phyloP scores from a whole-genome alignment of 1,140 invertebrate species.

The Lycorma delicatula region DNA sequence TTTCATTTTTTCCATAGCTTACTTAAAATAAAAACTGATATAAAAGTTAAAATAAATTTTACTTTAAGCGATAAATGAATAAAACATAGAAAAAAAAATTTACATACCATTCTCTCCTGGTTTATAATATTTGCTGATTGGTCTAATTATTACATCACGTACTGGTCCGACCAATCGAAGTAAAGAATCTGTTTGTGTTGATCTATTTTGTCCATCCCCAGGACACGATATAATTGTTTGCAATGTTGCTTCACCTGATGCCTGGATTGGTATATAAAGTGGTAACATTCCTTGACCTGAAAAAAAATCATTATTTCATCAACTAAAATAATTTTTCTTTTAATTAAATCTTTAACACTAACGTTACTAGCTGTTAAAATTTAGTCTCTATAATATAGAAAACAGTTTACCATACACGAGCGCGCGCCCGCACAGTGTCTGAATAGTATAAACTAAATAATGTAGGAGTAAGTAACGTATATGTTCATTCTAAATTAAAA shows the following conservation, averaged over 20 bases:
- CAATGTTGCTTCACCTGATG: conserved; percentile 44
- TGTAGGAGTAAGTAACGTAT: too few relatives aligned
- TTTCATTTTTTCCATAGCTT: neutral
- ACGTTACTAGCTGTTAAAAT: too few relatives aligned
- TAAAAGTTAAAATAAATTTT: neutral
- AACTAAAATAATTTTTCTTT: too few relatives aligned
- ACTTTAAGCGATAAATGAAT: neutral
- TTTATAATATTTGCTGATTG: conserved; percentile 47
- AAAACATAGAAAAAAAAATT: neutral
- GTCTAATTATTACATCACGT: conserved; percentile 50
- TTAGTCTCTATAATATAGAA: too few relatives aligned
- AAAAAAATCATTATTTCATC: too few relatives aligned
- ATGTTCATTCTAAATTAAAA: too few relatives aligned
- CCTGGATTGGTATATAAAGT: conserved; percentile 45
- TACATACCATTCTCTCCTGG: conserved; percentile 51
- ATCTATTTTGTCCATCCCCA: conserved; percentile 36
- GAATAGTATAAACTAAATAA: too few relatives aligned
- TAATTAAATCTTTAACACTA: too few relatives aligned
- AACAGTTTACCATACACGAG: too few relatives aligned
- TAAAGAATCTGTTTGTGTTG: conserved; percentile 45
- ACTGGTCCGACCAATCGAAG: conserved; percentile 48
- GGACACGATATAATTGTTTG: conserved; percentile 48
- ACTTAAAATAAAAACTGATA: neutral
- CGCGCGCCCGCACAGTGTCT: too few relatives aligned
- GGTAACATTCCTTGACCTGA: conserved; percentile 52